These are phyloP conservation scores for Myiopsitta monachus DNA, from an alignment of 2,113 vertebrate genomes.

Conservation along the genomic window DNA sequence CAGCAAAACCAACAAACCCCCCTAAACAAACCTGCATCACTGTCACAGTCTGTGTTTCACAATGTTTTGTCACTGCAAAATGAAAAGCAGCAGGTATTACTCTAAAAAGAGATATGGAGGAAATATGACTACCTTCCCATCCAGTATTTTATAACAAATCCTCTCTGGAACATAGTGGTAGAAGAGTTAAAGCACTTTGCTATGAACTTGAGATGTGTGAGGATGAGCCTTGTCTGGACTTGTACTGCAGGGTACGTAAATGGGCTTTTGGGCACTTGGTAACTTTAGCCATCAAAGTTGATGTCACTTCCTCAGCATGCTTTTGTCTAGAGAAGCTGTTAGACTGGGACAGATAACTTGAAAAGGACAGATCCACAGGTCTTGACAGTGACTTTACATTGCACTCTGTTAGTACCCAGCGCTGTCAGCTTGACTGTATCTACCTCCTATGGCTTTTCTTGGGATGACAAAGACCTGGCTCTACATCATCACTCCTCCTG, in stretches of 20 bases:
- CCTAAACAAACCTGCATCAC: background rate
- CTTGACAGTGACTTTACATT: background rate
- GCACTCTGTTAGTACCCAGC: background rate
- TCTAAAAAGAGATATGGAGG: background rate
- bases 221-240: background rate
- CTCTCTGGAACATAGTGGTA: background rate
- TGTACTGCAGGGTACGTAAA: background rate
- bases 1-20: background rate
- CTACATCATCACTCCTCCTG: background rate
- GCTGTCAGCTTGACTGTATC: background rate
- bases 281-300: background rate
- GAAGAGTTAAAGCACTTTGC: background rate
- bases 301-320: background rate
- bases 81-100: conserved; percentile 26
- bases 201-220: background rate
- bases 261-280: background rate
- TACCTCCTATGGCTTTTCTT: background rate
- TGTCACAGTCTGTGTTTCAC: background rate
- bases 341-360: background rate
- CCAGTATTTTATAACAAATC: background rate
- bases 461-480: background rate
- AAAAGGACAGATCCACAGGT: background rate
- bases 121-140: background rate
- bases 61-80: conserved; percentile 10
- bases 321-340: background rate